Percentiles rank a stretch among this genome's conserved stretches.
Evolutionary conservation across 1,140 invertebrate genomes (phyloP).

Genomic region (Diuraphis noxia): DNA sequence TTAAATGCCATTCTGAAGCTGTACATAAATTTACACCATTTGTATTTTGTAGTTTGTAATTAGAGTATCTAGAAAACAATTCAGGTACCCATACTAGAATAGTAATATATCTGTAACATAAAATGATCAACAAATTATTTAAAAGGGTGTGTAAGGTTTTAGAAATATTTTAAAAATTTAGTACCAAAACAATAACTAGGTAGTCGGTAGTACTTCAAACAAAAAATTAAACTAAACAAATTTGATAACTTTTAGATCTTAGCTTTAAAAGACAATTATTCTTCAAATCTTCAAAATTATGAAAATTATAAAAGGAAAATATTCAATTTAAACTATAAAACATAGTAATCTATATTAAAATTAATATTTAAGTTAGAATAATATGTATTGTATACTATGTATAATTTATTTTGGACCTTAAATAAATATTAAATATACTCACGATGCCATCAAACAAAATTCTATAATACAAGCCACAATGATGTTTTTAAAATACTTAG

Average conservation of each 20-base stretch:
- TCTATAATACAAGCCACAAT: not conserved
- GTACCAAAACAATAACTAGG: no score
- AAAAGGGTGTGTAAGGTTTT: not conserved
- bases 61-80: not conserved
- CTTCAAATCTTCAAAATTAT: not conserved
- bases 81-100: conserved; percentile 41
- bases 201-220: no score
- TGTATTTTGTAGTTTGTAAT: not conserved
- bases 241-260: not conserved
- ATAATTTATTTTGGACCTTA: no score
- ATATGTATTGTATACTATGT: not conserved
- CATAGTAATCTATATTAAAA: not conserved
- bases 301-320: not conserved
- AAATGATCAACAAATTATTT: not conserved
- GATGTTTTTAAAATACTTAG: not conserved
- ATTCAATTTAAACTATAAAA: not conserved
- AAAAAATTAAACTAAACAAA: no score
- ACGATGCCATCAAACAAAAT: conserved; percentile 42
- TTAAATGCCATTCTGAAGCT: conserved; percentile 15
- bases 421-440: conserved; percentile 1
- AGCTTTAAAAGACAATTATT: not conserved
- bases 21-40: not conserved
- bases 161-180: not conserved
- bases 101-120: conserved; percentile 7
- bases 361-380: not conserved